phyloP scores from a whole-genome alignment of 2,113 vertebrate species.

The Muntiacus muntjak region DNA sequence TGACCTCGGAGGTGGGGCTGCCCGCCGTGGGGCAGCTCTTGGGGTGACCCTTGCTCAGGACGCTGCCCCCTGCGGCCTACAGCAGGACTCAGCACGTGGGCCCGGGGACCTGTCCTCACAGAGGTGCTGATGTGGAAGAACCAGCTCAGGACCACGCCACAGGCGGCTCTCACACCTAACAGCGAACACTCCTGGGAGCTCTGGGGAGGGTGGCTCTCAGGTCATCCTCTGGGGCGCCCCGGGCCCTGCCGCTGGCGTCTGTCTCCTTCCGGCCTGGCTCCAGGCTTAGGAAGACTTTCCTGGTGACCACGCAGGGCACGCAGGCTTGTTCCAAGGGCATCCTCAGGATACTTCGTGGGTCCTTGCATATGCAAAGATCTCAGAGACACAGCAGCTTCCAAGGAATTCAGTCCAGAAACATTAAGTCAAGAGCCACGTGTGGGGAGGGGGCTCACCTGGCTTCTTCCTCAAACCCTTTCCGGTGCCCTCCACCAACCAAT shows the following conservation, averaged over 20 bases:
- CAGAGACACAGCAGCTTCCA: background rate
- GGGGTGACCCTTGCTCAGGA: background rate
- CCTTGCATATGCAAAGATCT: background rate
- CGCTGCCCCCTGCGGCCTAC: background rate
- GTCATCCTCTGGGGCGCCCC: background rate
- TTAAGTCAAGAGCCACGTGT: too few relatives aligned
- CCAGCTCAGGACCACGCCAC: accelerated
- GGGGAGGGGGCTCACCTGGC: background rate
- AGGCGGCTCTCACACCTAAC: background rate
- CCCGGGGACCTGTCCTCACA: background rate
- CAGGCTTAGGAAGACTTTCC: background rate
- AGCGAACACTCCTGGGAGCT: too few relatives aligned
- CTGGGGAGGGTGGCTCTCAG: background rate
- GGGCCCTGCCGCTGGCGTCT: accelerated
- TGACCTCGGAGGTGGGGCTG: background rate
- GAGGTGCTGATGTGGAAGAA: background rate
- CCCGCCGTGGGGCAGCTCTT: background rate
- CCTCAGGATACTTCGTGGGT: background rate
- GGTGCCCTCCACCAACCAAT: background rate
- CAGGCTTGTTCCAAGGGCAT: background rate
- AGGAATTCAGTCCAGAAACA: background rate
- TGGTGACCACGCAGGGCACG: background rate
- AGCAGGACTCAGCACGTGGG: background rate
- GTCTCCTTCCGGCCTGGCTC: background rate
- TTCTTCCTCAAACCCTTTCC: background rate